Base-by-base conservation (phyloP, 1,140 invertebrate genomes). In the Euura lappo region DNA sequence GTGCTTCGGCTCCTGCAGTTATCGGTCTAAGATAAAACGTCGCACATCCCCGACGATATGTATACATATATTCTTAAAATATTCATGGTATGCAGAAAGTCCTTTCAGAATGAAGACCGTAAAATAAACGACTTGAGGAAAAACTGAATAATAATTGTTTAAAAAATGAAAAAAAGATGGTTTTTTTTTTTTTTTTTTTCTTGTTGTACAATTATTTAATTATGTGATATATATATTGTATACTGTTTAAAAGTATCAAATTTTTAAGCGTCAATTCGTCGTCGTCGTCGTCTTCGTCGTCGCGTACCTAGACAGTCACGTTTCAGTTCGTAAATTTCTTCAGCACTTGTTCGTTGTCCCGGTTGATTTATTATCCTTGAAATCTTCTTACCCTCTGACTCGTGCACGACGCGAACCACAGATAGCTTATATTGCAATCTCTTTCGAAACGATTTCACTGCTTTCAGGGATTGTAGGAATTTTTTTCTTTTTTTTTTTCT, bases 71-170 rank as follows among this genome's bases (percentile, higher is more conserved):
- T 60, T 60, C 51, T 60, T 60, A 60, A 60, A 60, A 5, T 60
- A 60, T 60, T 60, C 51, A 60, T 60, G 51, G 51, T 6, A 60
- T 60, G 51, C 51, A 60, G 51, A 60, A 60, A n/a, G 4, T 60
- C 51, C 51, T 60, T 60, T n/a, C 51, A 60, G 51, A 60, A 60
- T 60, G 8, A n/a, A 60, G 51, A 8, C 51, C 8, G 13, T 60
- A 60, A 60, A n/a, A 60, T 8, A 60, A 60, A 60, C 51, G 51
- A 6, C 51, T 8, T 11, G 28, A 28, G 1, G 51, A 60, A 60
- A 60, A 60, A 60, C 51, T 60, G 6, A n/a, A 6, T 28, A n/a
- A n/a, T n/a, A 28, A 28, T 28, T 28, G 28, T 28, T 28, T 28
- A 1, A 28, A 28, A n/a, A 60, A n/a, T 3, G 51, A 60, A 60